Base-by-base conservation (phyloP, 1,140 invertebrate genomes). In the Spodoptera litura region DNA sequence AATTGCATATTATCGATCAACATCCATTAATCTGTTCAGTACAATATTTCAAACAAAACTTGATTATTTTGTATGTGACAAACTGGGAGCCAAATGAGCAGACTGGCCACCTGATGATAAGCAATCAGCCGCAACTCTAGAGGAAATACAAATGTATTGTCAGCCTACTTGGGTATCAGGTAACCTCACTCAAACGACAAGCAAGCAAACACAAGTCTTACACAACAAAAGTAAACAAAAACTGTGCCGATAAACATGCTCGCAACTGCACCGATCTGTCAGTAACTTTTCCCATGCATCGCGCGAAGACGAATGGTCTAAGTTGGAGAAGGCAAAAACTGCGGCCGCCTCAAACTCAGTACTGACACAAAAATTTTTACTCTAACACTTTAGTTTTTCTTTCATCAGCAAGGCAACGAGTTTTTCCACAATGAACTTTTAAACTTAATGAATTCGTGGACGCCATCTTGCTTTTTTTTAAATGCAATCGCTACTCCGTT, bases 211-310 rank as follows among this genome's bases (percentile, higher is more conserved):
- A 31, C 31, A 31, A 31, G 4, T 6, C 0, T 44, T 9, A 4
- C 2, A 44, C 4, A 20, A 44, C 2, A 44, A 44, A 44, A 44
- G 3, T 44, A n/a, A 62, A 35, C 4, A 35, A 38, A 62, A 44
- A 62, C 20, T 31, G 15, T 2, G 6, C 52, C 27, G 15, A 0
- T 15, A 6, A 56, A 38, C 38, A 15, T 79, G 85, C 44, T 78
- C 75, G 55, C 15, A 79, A 81, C 70, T 91, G 85, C 84, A 90
- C 61, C 84, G 79, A 88, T 89, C 88, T 84, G 89, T 90, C 87
- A 88, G 77, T 85, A 92, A 91, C 80, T 93, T 93, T 87, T 80
- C 87, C 88, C 83, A 89, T 91, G 89, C 88, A 90, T 87, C 83
- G 85, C 81, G 83, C 85, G 82, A 90, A 93, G 90, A 92, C 89